Base-by-base conservation (phyloP, 1,140 invertebrate species). In the Drosophila ercepeae region DNA sequence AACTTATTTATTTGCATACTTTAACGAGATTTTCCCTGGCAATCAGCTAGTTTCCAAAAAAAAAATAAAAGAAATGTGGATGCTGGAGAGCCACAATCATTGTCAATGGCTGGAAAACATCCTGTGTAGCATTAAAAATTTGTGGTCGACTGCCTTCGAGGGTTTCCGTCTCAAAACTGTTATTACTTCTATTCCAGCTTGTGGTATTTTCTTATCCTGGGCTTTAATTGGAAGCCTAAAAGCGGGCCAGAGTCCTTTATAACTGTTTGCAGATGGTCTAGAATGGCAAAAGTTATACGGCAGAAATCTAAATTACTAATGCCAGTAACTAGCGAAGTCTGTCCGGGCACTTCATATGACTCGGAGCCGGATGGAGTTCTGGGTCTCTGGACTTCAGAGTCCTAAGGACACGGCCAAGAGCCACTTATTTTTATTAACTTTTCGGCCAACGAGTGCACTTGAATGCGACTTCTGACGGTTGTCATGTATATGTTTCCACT, bases 371-470 rank as follows among this genome's bases (percentile, higher is more conserved):
- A 4, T 34, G 23, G 52, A 70, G 42, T 39, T 61, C n/a, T 42
- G 16, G 25, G 45, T 39, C 25, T 45, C 67, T 76, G 67, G 61
- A 61, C 71, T 83, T n/a, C 51, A 54, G 41, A 52, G 51, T 54
- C 55, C 58, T 68, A 14, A 50, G 68, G 72, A 76, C 14, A 39
- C 52, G 76, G 61, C 73, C 69, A 77, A 86, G 73, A 74, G 82
- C 76, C 81, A 86, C 81, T 86, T 86, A 83, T 83, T 83, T 84
- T 83, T 83, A 83, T 83, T 84, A 83, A 83, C 79, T 83, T 83
- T 82, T 83, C 67, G 79, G 70, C 75, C 69, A 83, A 51, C 73
- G 75, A 83, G 78, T 84, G 75, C 79, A 71, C 78, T 83, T 84
- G 69, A 83, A 83, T 75, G 59, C 84, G 34, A n/a, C 41, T n/a